These are phyloP conservation scores for Dynastes hyllus DNA, from an alignment of 2,888 invertebrate species.

Conservation along the genomic window DNA sequence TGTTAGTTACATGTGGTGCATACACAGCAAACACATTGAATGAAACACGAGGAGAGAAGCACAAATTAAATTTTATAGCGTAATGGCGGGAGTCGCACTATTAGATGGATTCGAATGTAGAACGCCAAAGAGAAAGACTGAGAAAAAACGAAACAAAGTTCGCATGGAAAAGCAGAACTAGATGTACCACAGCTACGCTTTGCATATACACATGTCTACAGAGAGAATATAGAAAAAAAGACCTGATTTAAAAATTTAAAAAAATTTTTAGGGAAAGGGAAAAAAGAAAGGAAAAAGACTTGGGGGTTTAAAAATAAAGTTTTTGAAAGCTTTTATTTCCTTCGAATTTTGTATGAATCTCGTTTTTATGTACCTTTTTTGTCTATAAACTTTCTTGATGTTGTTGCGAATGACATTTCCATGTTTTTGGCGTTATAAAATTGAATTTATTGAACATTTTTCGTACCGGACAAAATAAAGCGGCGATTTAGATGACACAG, in stretches of 20 bases:
- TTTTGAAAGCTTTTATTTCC: neutral
- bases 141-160: slow-evolving; percentile 27
- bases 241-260: too few relatives aligned
- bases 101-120: slow-evolving; percentile 29
- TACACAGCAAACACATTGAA: neutral
- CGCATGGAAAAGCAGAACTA: slow-evolving; percentile 17
- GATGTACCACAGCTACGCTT: slow-evolving; percentile 1
- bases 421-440: too few relatives aligned
- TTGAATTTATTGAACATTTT: too few relatives aligned
- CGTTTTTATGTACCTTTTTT: neutral
- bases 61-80: slow-evolving; percentile 35
- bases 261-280: too few relatives aligned
- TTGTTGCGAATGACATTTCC: neutral
- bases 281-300: too few relatives aligned
- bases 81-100: slow-evolving; percentile 31
- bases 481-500: neutral
- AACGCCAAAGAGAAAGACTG: slow-evolving; percentile 2
- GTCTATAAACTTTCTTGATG: neutral
- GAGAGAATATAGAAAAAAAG: slow-evolving; percentile 22
- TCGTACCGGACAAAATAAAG: neutral
- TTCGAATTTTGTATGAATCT: slow-evolving; percentile 1
- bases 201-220: slow-evolving; percentile 20
- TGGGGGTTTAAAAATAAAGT: too few relatives aligned
- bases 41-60: slow-evolving; percentile 29
- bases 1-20: slow-evolving; percentile 3